Evolutionary conservation across 92 coral and sea anemone genomes (phyloP), one percentile per base, ranked within the genome.

Genomic region (Diadumene lineata): DNA sequence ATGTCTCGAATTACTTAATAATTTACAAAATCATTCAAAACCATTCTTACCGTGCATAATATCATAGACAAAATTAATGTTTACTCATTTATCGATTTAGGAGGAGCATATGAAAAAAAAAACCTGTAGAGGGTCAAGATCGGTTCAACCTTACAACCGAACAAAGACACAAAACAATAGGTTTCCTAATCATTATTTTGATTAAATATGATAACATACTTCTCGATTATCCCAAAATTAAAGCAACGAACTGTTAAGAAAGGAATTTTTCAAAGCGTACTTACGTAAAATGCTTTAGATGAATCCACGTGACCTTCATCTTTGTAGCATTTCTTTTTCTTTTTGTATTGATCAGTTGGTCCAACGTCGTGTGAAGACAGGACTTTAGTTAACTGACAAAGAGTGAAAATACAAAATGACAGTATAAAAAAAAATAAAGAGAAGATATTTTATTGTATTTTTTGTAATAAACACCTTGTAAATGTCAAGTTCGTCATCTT

Each of bases 401-500:
- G 48, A 38, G 48, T 38, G 13, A 38, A 38, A 4, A 13, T 38
- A 13, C 6, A 38, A 13, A 38, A 38, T 38, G 48, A 6, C 6
- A 38, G 48, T 38, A 6, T 38, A 38, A 38, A 38, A 38, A 38
- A 38, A 38, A 15, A 53, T 53, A 53, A 2, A 53, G 21, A 13
- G 4, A 4, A 15, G 60, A 53, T 15, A 21, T 3, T 6, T 10
- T 4, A 10, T 68, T 6, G 48, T 38, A 4, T 38, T 13, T 38
- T 4, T 38, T 6, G 48, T 4, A 38, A 38, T 27, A 13, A 80
- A 68, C 78, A 89, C 98, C 75, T 92, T 73, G 30, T 73, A 81
- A 32, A 66, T 66, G 11, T 87, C 81, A 25, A 93, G 79, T 26
- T 90, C 96, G 48, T 90, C 85, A 34, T 88, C 98, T 32, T 79